These are phyloP conservation scores for Gallinago undulata DNA, from an alignment of 2,113 vertebrate species.

Conservation along the genomic window DNA sequence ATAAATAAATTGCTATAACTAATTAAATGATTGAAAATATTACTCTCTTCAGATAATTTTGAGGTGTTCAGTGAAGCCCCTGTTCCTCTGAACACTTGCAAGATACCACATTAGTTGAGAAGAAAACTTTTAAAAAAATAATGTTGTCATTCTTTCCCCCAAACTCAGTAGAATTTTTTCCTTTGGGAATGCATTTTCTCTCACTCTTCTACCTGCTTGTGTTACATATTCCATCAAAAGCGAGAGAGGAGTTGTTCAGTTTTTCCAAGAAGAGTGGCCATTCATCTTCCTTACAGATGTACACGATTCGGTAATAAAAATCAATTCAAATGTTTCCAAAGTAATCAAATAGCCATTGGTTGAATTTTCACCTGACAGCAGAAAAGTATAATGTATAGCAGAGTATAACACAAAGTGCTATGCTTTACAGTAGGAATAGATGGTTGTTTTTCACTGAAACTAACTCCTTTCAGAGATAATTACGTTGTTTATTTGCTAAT, in stretches of 20 bases:
- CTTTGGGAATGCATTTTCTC: neutral
- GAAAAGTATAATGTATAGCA: conserved; percentile 21
- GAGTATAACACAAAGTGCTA: neutral
- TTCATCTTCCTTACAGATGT: conserved; percentile 17
- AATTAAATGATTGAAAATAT: neutral
- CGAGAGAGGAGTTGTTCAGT: neutral
- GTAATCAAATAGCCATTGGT: conserved; percentile 34
- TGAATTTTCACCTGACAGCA: conserved; percentile 39
- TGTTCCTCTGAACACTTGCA: neutral
- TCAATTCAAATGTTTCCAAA: conserved; percentile 47
- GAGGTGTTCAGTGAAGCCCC: neutral
- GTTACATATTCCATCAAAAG: neutral
- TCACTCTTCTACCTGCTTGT: neutral
- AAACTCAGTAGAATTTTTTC: neutral
- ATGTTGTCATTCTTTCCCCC: neutral
- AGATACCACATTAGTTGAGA: neutral
- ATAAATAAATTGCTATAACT: neutral
- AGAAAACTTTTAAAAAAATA: neutral
- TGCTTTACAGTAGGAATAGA: neutral
- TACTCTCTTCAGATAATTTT: neutral
- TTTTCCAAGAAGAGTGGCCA: neutral
- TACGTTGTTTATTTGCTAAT: conserved; percentile 41
- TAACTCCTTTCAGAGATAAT: conserved; percentile 22
- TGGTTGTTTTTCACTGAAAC: neutral
- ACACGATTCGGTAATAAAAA: conserved; percentile 30